A percentile compares a stretch with the other conserved stretches of the same genome.
phyloP scores from a whole-genome alignment of 2,113 vertebrate species.

The Tonatia bakeri region DNA sequence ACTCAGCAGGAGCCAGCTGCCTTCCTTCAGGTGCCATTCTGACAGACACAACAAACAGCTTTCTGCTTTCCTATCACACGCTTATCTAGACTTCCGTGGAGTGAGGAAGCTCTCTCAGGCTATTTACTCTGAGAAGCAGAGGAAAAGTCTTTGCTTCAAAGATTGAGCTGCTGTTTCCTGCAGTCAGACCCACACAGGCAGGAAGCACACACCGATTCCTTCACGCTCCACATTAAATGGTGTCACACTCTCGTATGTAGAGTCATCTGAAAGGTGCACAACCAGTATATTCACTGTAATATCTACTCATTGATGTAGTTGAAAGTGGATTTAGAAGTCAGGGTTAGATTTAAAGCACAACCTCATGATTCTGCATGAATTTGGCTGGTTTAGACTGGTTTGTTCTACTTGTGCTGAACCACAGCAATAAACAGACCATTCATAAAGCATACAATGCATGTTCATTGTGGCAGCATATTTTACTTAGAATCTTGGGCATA shows the following conservation, averaged over 20 bases:
- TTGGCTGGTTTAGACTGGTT: conserved; percentile 26
- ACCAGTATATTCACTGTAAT: neutral
- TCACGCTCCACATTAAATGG: neutral
- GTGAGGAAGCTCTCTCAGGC: conserved; percentile 43
- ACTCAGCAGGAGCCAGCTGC: conserved; percentile 34
- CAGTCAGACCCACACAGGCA: conserved; percentile 10
- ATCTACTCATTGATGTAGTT: neutral
- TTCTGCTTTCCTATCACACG: conserved; percentile 31
- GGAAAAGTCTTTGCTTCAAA: conserved; percentile 52
- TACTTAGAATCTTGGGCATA: conserved; percentile 52
- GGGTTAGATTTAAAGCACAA: neutral
- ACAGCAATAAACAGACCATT: conserved; percentile 58
- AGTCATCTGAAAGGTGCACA: neutral
- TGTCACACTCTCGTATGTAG: rapidly evolving
- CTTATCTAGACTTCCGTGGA: conserved; percentile 58
- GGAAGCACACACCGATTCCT: neutral
- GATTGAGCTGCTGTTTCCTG: conserved; percentile 57
- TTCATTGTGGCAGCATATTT: conserved; percentile 59
- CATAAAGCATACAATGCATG: conserved; percentile 47
- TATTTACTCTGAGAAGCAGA: conserved; percentile 51
- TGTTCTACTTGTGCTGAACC: neutral
- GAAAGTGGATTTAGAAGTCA: conserved; percentile 20
- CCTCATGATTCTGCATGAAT: conserved; percentile 14
- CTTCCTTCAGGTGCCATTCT: conserved; percentile 60
- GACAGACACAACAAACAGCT: conserved; percentile 45